A percentile compares a stretch with the other conserved stretches of the same genome.
phyloP scores from a whole-genome alignment of 2,888 invertebrate genomes.

The Meteorus cinctellus region DNA sequence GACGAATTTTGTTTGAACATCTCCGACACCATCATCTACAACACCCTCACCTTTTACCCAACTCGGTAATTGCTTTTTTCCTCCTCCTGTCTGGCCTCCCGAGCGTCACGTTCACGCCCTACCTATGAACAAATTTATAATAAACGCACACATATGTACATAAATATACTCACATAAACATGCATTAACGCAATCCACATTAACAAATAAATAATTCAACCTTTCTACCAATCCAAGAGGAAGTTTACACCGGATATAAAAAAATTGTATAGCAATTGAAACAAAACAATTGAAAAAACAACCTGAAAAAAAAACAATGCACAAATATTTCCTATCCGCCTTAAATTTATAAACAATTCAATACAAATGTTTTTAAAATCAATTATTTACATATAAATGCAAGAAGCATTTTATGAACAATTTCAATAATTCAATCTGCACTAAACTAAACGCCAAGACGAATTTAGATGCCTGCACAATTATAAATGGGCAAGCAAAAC shows the following conservation, averaged over 20 bases:
- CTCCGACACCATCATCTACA: constrained; percentile 1
- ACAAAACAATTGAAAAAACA: no score
- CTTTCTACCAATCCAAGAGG: no score
- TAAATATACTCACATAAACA: background rate
- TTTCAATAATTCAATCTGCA: background rate
- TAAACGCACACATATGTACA: background rate
- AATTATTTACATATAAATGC: background rate
- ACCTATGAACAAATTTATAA: background rate
- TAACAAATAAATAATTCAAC: no score
- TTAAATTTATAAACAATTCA: background rate
- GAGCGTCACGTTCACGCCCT: constrained; percentile 17
- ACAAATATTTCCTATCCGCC: no score
- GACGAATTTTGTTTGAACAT: constrained; percentile 6
- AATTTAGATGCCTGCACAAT: constrained; percentile 8
- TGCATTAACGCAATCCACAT: no score
- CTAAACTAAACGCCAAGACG: background rate
- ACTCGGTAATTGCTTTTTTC: constrained; percentile 40
- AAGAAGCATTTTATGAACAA: background rate
- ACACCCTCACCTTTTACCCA: background rate
- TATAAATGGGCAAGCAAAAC: constrained; percentile 23
- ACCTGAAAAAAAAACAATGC: no score
- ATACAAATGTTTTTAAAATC: background rate
- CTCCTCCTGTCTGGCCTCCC: constrained; percentile 13
- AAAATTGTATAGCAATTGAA: no score
- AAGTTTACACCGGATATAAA: no score